A percentile compares a stretch with the other conserved stretches of the same genome.
These are phyloP conservation scores for Rachycentron canadum DNA, from an alignment of 2,797 vertebrate genomes.

Conservation along the genomic window DNA sequence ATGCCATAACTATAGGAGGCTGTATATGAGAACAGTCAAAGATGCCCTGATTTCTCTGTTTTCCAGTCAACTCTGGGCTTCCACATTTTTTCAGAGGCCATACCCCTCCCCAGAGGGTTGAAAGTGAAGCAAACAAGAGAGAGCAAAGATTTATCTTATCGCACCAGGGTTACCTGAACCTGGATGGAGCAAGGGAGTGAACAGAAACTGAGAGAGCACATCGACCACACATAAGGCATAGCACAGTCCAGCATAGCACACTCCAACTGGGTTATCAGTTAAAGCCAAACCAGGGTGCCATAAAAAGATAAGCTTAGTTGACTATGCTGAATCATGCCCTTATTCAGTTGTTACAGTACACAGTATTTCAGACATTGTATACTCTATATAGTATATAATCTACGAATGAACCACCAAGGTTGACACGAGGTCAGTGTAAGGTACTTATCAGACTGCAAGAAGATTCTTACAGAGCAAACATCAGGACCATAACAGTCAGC, in stretches of 20 bases:
- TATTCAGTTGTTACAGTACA: conserved; percentile 19
- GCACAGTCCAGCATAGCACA: conserved; percentile 10
- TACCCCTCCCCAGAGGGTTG: conserved; percentile 52
- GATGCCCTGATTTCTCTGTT: conserved; percentile 21
- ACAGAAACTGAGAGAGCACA: conserved; percentile 10
- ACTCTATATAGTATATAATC: too few relatives aligned
- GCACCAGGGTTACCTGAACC: conserved; percentile 36
- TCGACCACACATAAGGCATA: neutral
- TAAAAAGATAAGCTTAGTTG: conserved; percentile 71
- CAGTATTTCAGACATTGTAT: conserved; percentile 20
- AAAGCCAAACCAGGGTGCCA: conserved; percentile 66
- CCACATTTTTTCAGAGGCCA: conserved; percentile 40
- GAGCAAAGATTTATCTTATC: conserved; percentile 68
- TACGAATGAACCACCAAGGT: conserved; percentile 11
- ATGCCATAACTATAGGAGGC: conserved; percentile 59
- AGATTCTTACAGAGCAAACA: neutral
- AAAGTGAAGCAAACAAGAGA: conserved; percentile 51
- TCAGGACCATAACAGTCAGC: neutral
- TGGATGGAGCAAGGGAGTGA: conserved; percentile 15
- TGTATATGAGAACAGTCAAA: neutral
- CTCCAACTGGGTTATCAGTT: conserved; percentile 66
- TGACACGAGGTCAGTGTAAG: conserved; percentile 20
- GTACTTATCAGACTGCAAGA: conserved; percentile 1
- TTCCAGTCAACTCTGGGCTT: conserved; percentile 5
- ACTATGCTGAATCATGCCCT: conserved; percentile 66